These are phyloP conservation scores for Vulpes lagopus DNA, from an alignment of 2,113 vertebrate species.

Conservation along the genomic window DNA sequence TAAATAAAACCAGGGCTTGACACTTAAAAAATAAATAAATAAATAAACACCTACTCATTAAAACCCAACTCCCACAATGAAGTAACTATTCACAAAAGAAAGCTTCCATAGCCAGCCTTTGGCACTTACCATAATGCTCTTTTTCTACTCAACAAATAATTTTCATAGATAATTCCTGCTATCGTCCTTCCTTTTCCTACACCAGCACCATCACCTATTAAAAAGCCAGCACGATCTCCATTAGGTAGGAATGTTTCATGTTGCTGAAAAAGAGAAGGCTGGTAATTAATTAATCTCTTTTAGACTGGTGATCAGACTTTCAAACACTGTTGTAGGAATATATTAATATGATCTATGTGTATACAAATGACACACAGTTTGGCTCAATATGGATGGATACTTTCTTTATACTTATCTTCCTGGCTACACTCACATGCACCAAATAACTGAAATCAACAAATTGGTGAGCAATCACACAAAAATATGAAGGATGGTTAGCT, in stretches of 20 bases:
- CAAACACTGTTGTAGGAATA: not conserved
- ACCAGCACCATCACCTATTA: constrained; percentile 98
- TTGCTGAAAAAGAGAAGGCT: constrained; percentile 90
- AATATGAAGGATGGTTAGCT: not conserved
- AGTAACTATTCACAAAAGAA: not conserved
- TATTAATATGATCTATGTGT: not conserved
- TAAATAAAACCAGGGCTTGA: not conserved
- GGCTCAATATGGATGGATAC: not conserved
- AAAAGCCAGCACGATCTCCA: constrained; percentile 96
- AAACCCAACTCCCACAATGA: not conserved
- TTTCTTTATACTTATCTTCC: not conserved
- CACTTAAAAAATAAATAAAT: not conserved
- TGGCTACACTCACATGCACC: not conserved
- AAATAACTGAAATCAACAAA: not conserved
- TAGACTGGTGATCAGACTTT: not conserved
- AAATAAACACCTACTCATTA: too few species aligned
- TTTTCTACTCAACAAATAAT: constrained; percentile 97
- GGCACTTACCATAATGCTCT: constrained; percentile 96
- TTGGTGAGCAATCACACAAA: not conserved
- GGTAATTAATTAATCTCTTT: not conserved
- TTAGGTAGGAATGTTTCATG: constrained; percentile 99
- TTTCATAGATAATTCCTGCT: constrained; percentile 98
- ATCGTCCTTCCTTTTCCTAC: constrained; percentile 99
- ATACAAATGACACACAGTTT: not conserved
- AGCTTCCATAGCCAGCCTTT: not conserved